A percentile compares a stretch with the other conserved stretches of the same genome.
Evolutionary conservation across 2,888 invertebrate genomes (phyloP).

Genomic region (Nasonovia ribisnigri): DNA sequence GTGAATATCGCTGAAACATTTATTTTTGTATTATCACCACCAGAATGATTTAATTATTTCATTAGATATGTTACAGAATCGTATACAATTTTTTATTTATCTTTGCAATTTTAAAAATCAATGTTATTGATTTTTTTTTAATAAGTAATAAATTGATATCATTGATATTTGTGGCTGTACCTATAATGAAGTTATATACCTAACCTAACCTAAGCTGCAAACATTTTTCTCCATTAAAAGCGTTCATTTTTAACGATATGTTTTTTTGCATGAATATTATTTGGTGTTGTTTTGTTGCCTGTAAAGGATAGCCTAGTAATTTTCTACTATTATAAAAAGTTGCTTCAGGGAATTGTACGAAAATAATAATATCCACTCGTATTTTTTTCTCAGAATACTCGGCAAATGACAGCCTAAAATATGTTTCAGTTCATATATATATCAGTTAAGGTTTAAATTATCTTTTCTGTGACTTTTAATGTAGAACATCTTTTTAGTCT

Average conservation of each 20-base stretch:
- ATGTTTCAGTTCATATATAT: neutral
- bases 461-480: neutral
- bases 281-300: neutral
- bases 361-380: neutral
- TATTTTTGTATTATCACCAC: neutral
- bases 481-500: neutral
- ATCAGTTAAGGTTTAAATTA: conserved; percentile 21
- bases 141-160: neutral
- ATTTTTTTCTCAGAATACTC: conserved; percentile 6
- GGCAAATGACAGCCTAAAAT: neutral
- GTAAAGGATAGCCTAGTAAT: neutral
- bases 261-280: neutral
- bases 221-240: neutral
- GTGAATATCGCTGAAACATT: neutral
- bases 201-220: neutral
- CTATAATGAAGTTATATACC: neutral
- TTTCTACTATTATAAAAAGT: conserved; percentile 10
- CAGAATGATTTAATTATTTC: neutral
- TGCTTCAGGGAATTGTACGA: neutral
- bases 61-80: neutral
- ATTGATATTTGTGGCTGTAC: neutral
- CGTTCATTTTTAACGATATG: neutral
- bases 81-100: neutral
- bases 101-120: neutral
- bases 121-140: neutral